Base-by-base conservation (phyloP, 2,113 vertebrate species). In the Passerina amoena region DNA sequence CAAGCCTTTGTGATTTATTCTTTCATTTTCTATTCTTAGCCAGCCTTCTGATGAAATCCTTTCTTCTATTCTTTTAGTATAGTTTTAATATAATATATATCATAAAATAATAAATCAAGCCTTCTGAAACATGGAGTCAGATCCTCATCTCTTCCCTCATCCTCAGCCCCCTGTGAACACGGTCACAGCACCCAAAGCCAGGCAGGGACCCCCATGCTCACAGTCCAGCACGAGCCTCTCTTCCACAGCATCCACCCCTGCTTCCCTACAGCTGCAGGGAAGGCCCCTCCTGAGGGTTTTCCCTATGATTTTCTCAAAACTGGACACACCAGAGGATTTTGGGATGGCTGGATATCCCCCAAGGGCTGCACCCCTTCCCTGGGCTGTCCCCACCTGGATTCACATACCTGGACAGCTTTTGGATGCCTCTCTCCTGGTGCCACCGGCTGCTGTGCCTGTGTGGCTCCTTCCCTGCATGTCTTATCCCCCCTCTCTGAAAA, bases 401-500 rank as follows among this genome's bases (percentile, higher is more conserved):
- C 91, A 94, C 98, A 71, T 98, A 98, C 97, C 98, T 98, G 96
- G 10, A 10, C 21, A 21, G 82, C 53, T 85, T 80, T 69, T 14
- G 59, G 75, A 40, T 92, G 73, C 93, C 96, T 92, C 93, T 96
- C 83, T 95, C 87, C 89, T 17, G 28, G 91, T 81, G 65, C 83
- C 66, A 90, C 42, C 1, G 5, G 92, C 88, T 30, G 92, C 94
- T 93, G 92, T 27, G 69, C 86, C 90, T 76, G 69, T 65, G 94
- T 80, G 89, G 60, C 51, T 91, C 76, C 91, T 92, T 71, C 53
- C 21, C 61, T 68, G 77, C 35, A 23, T 5, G 12, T 40, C 61
- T 94, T 50, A 81, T 66, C 63, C 53, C 75, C 60, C 24, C 90
- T 82, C 85, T 87, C 69, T 30, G 28, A 66, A 60, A 85, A 60